Evolutionary conservation across 35 echinoderm and acorn worm species (phyloP).

Genomic region (Nesometra sesokonis): DNA sequence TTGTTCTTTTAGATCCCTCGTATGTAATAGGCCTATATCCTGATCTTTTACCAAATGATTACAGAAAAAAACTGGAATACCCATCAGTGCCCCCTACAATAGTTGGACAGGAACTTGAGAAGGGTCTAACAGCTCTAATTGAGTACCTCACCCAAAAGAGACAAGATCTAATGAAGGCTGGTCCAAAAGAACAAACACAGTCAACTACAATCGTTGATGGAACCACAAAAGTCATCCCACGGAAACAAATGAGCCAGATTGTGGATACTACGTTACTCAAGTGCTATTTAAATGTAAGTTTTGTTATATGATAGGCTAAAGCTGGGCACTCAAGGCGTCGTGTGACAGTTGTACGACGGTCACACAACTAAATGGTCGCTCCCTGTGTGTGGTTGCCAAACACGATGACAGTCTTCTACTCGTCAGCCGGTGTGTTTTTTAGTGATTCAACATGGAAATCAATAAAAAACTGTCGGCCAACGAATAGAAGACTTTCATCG

Average conservation of each 20-base stretch:
- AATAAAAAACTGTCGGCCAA: too few relatives aligned
- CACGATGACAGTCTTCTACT: too few relatives aligned
- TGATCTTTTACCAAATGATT: slow-evolving; percentile 76
- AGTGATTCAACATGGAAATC: too few relatives aligned
- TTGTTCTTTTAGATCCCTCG: slow-evolving; percentile 53
- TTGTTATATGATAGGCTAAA: not conserved
- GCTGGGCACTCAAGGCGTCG: too few relatives aligned
- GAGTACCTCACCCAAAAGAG: slow-evolving; percentile 97
- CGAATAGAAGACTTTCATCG: too few relatives aligned
- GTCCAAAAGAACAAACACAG: slow-evolving; percentile 35
- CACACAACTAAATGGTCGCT: too few relatives aligned
- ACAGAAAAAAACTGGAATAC: slow-evolving; percentile 78
- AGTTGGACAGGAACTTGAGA: slow-evolving; percentile 68
- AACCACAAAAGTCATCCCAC: slow-evolving; percentile 54
- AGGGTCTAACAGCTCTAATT: slow-evolving; percentile 75
- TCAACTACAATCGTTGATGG: slow-evolving; percentile 84
- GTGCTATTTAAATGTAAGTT: slow-evolving; percentile 78
- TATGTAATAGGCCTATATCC: slow-evolving; percentile 92
- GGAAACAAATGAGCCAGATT: slow-evolving; percentile 75
- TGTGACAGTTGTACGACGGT: too few relatives aligned
- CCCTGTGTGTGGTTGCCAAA: too few relatives aligned
- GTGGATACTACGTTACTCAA: slow-evolving; percentile 97
- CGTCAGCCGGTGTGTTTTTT: too few relatives aligned
- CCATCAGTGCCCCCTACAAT: slow-evolving; percentile 58
- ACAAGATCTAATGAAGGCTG: slow-evolving; percentile 61